Evolutionary conservation across 2,888 invertebrate genomes (phyloP).

Genomic region (Nycteola revayana): DNA sequence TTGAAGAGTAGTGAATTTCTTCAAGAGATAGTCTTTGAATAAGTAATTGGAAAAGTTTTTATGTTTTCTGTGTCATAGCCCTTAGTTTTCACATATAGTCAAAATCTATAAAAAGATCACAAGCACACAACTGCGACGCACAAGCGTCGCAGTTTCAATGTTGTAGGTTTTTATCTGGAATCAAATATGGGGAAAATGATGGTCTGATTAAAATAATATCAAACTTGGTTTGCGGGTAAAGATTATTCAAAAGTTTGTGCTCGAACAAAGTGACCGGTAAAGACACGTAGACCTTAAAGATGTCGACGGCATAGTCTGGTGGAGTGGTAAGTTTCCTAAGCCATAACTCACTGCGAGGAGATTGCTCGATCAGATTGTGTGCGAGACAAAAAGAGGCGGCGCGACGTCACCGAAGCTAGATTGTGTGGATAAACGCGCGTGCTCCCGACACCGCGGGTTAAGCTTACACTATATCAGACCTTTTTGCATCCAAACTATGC

Average conservation of each 20-base stretch:
- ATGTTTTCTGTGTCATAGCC: slow-evolving; percentile 53
- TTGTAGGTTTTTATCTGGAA: slow-evolving; percentile 13
- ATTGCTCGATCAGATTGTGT: slow-evolving; percentile 64
- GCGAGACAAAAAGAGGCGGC: slow-evolving; percentile 47
- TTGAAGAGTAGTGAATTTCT: slow-evolving; percentile 64
- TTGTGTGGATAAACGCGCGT: slow-evolving; percentile 58
- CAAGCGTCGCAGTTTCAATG: slow-evolving; percentile 20
- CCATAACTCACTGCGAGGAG: slow-evolving; percentile 58
- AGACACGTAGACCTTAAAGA: slow-evolving; percentile 47
- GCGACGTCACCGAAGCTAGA: slow-evolving; percentile 56
- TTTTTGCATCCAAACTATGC: slow-evolving; percentile 19
- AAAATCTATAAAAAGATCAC: too few species aligned
- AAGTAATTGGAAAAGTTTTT: slow-evolving; percentile 75
- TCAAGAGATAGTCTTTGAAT: slow-evolving; percentile 65
- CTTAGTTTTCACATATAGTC: slow-evolving; percentile 39
- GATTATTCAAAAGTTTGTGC: slow-evolving; percentile 31
- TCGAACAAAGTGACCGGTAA: slow-evolving; percentile 43
- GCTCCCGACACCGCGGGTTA: slow-evolving; percentile 43
- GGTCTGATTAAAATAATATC: slow-evolving; percentile 25
- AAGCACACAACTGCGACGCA: too few species aligned
- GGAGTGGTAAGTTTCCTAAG: slow-evolving; percentile 54
- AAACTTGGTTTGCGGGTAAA: slow-evolving; percentile 19
- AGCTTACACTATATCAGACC: slow-evolving; percentile 39
- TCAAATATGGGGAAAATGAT: slow-evolving; percentile 9
- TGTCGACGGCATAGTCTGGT: slow-evolving; percentile 40